Base-by-base conservation (phyloP, 2,888 invertebrate genomes). In the Campaea margaritaria region DNA sequence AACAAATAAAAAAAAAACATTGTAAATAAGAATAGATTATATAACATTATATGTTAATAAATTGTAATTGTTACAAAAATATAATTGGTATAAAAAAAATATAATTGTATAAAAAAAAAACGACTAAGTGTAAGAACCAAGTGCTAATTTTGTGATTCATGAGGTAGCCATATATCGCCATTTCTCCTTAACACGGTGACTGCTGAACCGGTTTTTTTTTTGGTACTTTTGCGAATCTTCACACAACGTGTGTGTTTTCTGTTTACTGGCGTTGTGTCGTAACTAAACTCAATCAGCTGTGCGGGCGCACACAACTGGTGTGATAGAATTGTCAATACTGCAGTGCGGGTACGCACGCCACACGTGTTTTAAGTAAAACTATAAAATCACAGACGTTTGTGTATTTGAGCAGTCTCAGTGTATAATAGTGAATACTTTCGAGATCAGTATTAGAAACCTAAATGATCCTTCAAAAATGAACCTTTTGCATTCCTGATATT, bases 141-240 rank as follows among this genome's bases (percentile, higher is more conserved):
- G 86, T 86, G 86, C 86, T 87, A 85, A 86, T 78, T 79, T 83
- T 87, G 86, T 88, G 88, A 88, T 88, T 86, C 89, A 86, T 87
- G 90, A 89, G 90, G 90, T 91, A 91, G 91, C 91, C 91, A 92
- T 91, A 86, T 78, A 84, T 90, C 90, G 91, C 91, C 91, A 91
- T 92, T 90, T 81, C 55, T 76, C 67, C 71, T 74, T 73, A 21
- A n/a, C n/a, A n/a, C n/a, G n/a, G n/a, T n/a, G n/a, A n/a, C n/a
- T n/a, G n/a, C n/a, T n/a, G n/a, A n/a, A n/a, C n/a, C n/a, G n/a
- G n/a, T n/a, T n/a, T n/a, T n/a, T n/a, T n/a, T n/a, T n/a, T n/a
- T n/a, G n/a, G n/a, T n/a, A n/a, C n/a, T n/a, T n/a, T n/a, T n/a
- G n/a, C n/a, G n/a, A n/a, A n/a, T n/a, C n/a, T n/a, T n/a, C n/a